Percentiles rank a stretch among this genome's conserved stretches.
Conservation (phyloP, 2,797 vertebrate species). For the Myotis planiceps region DNA sequence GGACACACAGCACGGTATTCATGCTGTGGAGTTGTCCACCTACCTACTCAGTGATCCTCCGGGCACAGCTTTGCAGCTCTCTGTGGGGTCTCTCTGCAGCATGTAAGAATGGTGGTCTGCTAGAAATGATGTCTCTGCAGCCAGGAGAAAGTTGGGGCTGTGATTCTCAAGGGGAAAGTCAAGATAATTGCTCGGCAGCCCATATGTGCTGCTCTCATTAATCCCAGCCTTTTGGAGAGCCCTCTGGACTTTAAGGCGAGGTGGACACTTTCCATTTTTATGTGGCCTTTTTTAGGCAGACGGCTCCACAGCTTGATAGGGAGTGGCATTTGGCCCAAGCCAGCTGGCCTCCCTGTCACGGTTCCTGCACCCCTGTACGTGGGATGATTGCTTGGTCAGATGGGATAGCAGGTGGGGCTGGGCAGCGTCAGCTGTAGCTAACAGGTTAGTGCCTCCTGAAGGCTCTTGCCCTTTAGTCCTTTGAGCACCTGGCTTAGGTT, state of each 20-base stretch:
- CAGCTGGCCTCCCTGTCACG: constrained; percentile 80
- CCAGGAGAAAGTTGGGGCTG: background rate
- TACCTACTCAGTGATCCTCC: background rate
- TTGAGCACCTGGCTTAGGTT: constrained; percentile 72
- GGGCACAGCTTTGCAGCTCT: background rate
- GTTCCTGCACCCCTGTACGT: constrained; percentile 78
- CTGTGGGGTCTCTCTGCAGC: background rate
- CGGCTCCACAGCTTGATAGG: constrained; percentile 80
- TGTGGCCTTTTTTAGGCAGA: constrained; percentile 73
- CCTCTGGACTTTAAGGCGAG: constrained; percentile 50
- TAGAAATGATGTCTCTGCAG: background rate
- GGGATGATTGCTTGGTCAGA: constrained; percentile 71
- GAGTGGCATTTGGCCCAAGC: constrained; percentile 79
- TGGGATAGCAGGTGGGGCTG: constrained; percentile 78
- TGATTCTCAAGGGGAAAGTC: constrained; percentile 43
- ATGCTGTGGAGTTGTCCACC: background rate
- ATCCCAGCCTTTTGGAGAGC: constrained; percentile 51
- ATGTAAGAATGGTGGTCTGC: background rate
- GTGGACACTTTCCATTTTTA: constrained; percentile 64
- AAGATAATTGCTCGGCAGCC: background rate
- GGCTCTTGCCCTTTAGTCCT: constrained; percentile 55
- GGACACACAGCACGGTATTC: background rate
- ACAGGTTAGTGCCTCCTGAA: constrained; percentile 70
- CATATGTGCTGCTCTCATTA: constrained; percentile 31
- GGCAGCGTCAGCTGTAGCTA: constrained; percentile 64